Base-by-base conservation (phyloP, 2,113 vertebrate genomes). In the Polyodon spathula region DNA sequence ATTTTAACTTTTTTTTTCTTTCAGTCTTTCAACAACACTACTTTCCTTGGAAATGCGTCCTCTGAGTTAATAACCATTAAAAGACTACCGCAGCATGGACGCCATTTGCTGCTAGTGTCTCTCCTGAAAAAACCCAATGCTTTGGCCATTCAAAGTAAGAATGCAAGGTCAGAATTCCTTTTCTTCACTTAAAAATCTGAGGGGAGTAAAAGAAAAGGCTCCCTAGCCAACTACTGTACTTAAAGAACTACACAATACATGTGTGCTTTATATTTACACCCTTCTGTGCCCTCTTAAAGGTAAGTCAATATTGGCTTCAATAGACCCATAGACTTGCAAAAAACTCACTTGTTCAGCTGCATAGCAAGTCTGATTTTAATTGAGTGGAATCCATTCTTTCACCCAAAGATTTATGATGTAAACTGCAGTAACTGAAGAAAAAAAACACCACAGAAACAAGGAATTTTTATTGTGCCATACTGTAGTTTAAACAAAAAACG, bases 81-180 rank as follows among this genome's bases (percentile, higher is more conserved):
- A 70, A 78, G 78, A 70, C 77, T 76, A 80, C 84, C 71, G 68
- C 73, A 74, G 78, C 72, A 78, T 81, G 85, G 70, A 75, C 77
- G 89, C 86, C 86, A 86, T 88, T 93, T 90, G 77, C 74, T 76
- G 69, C 70, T 74, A 73, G 61, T 8, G 71, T 89, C 78, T 77
- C 80, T 82, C 71, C 78, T 83, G 81, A 78, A 87, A 87, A 82
- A 75, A 69, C 66, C 75, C 71, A 56, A 64, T 61, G 67, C 78
- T 77, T 73, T 75, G 78, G 82, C 67, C 89, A 81, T 89, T 88
- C 83, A 79, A 80, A 76, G 78, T 76, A 65, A 74, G 77, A 79
- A 80, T 80, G 86, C 85, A 83, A 88, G 84, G 85, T 83, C 85
- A 68, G 79, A 80, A 84, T 66, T 74, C 72, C 76, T 76, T 63